Evolutionary conservation across 37 sponge, comb jelly and placozoan species (phyloP).

Genomic region (Aphrocallistes beatrix): DNA sequence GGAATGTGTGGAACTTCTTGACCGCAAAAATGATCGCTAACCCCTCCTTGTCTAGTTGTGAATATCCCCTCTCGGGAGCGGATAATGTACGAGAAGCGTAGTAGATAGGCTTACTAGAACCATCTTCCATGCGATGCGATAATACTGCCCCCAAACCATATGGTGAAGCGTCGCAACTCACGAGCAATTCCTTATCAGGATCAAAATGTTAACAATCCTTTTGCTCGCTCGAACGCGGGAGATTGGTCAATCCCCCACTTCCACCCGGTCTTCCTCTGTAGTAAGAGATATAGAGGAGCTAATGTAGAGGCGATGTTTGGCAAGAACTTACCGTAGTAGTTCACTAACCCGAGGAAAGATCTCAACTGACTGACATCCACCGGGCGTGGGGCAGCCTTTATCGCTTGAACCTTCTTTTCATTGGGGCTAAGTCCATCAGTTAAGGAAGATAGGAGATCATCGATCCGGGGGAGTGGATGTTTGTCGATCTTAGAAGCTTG

Average conservation of each 20-base stretch:
- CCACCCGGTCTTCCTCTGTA: neutral
- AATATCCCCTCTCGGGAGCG: constrained; percentile 27
- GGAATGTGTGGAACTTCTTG: constrained; percentile 24
- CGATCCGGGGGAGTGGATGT: constrained; percentile 30
- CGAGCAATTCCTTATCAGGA: neutral
- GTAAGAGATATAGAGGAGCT: neutral
- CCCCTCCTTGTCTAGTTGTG: constrained; percentile 39
- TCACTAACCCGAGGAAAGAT: constrained; percentile 4
- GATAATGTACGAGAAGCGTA: constrained; percentile 33
- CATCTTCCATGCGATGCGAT: constrained; percentile 27
- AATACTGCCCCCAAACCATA: constrained; percentile 40
- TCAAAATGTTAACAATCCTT: constrained; percentile 15
- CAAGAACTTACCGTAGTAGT: neutral
- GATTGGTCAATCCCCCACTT: neutral
- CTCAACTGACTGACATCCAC: neutral
- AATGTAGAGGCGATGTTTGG: neutral
- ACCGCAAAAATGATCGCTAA: constrained; percentile 26
- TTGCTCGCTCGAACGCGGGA: neutral
- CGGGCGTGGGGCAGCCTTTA: neutral
- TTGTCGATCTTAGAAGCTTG: neutral
- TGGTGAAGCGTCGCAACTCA: constrained; percentile 30
- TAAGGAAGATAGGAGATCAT: constrained; percentile 27
- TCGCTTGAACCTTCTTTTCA: neutral
- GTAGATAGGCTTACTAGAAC: constrained; percentile 27
- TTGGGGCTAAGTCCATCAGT: neutral